phyloP scores from a whole-genome alignment of 2,113 vertebrate genomes.

The Neogobius melanostomus region DNA sequence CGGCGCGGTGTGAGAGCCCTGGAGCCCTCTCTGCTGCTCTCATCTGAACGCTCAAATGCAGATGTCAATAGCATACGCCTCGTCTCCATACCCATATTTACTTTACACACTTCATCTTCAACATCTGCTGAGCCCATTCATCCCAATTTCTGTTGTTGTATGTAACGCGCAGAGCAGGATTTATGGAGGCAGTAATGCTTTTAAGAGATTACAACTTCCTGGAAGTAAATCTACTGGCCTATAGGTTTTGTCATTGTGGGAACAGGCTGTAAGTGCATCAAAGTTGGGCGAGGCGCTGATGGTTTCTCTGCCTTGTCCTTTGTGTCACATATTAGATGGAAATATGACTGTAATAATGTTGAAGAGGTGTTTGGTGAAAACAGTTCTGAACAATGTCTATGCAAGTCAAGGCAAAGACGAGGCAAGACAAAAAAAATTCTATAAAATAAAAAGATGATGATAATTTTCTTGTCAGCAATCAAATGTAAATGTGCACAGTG shows the following conservation, averaged over 20 bases:
- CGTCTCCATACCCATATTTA: slow-evolving; percentile 28
- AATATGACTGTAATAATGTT: background rate
- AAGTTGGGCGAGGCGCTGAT: background rate
- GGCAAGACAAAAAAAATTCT: too few relatives aligned
- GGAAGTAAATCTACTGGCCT: background rate
- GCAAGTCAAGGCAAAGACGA: too few relatives aligned
- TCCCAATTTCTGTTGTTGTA: slow-evolving; percentile 6
- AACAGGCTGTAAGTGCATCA: slow-evolving; percentile 7
- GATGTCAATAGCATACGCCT: slow-evolving; percentile 63
- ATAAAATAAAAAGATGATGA: too few relatives aligned
- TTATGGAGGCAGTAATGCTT: background rate
- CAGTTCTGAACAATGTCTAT: too few relatives aligned
- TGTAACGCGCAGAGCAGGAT: slow-evolving; percentile 8
- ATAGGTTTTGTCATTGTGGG: background rate
- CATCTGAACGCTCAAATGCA: slow-evolving; percentile 45
- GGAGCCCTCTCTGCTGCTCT: slow-evolving; percentile 50
- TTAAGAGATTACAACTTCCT: slow-evolving; percentile 13
- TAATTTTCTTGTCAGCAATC: too few relatives aligned
- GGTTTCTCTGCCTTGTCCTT: background rate
- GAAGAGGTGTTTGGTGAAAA: too few relatives aligned
- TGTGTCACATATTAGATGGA: background rate
- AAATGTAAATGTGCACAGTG: too few relatives aligned
- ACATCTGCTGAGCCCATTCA: slow-evolving; percentile 40
- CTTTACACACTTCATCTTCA: slow-evolving; percentile 46
- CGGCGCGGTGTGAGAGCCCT: slow-evolving; percentile 60